Percentiles rank a stretch among this genome's conserved stretches.
Conservation (phyloP, 2,888 invertebrate genomes). For the Pocota personata region DNA sequence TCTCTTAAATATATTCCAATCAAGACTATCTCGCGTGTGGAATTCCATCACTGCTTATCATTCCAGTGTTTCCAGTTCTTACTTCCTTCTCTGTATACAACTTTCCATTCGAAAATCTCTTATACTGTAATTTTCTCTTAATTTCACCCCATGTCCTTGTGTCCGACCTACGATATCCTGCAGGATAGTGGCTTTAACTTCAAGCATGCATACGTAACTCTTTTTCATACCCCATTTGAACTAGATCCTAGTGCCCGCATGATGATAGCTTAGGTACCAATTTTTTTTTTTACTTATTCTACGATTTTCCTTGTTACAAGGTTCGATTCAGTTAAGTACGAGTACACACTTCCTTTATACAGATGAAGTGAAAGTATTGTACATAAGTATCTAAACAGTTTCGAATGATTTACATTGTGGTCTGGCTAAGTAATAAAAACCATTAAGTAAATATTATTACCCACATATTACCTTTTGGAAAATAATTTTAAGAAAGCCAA, state of each 20-base stretch:
- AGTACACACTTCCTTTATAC: not conserved
- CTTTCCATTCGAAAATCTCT: conserved; percentile 52
- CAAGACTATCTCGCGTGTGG: not conserved
- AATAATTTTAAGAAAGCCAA: conserved; percentile 34
- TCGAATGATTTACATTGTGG: conserved; percentile 38
- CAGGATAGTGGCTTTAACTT: not conserved
- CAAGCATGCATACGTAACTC: not conserved
- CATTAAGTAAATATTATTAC: conserved; percentile 46
- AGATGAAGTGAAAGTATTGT: not conserved
- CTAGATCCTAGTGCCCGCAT: not conserved
- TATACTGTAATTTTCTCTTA: conserved; percentile 45
- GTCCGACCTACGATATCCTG: conserved; percentile 43
- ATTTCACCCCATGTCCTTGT: not conserved
- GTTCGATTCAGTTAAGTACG: conserved; percentile 4
- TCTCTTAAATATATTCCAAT: not conserved
- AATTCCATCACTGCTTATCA: conserved; percentile 10
- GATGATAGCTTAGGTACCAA: too few species aligned
- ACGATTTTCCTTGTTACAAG: not conserved
- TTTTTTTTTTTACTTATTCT: conserved; percentile 10
- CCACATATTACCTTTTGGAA: conserved; percentile 27
- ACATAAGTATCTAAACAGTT: not conserved
- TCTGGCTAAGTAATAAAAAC: conserved; percentile 35
- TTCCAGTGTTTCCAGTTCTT: not conserved
- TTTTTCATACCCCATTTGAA: not conserved
- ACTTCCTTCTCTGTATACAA: not conserved